phyloP scores from a whole-genome alignment of 2,797 vertebrate genomes.

The Falco novaeseelandiae region DNA sequence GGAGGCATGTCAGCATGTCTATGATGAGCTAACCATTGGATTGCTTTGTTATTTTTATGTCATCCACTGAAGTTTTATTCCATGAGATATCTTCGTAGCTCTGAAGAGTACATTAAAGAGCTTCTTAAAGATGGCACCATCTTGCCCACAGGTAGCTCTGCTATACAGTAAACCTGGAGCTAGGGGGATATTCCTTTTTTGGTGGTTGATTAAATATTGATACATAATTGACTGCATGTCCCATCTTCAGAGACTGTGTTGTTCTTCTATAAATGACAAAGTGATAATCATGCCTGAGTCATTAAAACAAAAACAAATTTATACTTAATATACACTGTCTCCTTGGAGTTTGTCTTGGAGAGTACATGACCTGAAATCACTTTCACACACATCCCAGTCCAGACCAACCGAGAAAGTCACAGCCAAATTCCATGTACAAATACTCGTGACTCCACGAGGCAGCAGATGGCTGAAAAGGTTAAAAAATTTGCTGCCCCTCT shows the following conservation, averaged over 20 bases:
- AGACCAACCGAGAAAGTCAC: background rate
- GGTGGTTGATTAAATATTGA: background rate
- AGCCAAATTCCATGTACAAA: background rate
- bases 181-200: background rate
- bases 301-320: background rate
- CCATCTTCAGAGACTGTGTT: background rate
- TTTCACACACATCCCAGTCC: background rate
- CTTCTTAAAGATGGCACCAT: background rate
- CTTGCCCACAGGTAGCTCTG: background rate
- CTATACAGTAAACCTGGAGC: background rate
- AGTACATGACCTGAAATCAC: background rate
- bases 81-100: background rate
- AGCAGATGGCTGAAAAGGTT: background rate
- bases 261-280: background rate
- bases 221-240: background rate
- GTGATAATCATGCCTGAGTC: background rate
- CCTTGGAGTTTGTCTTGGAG: background rate
- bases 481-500: background rate
- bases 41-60: background rate
- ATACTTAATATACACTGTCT: background rate
- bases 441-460: background rate
- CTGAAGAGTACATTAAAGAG: background rate
- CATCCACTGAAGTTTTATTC: background rate
- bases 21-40: background rate
- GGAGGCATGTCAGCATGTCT: background rate